Evolutionary conservation across 1,140 invertebrate genomes (phyloP), one percentile per base, ranked within the genome.

Genomic region (Drosophila rhopaloa): DNA sequence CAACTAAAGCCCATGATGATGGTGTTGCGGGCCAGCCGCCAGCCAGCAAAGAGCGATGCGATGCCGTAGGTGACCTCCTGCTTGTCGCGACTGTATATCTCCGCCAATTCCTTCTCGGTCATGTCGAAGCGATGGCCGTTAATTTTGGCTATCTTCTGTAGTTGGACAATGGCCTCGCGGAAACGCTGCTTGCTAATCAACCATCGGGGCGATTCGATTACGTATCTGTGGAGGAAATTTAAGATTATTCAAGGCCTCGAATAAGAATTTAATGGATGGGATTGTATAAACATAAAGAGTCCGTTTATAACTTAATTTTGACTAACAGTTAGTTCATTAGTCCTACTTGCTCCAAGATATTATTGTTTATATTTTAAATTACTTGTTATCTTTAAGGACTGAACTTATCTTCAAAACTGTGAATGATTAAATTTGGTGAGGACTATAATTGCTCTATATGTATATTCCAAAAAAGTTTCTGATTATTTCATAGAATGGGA

Each of bases 201-300:
- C 96, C 96, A 96, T 65, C 95, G 92, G 5, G 94, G 94, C 27
- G 94, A 95, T 92, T 95, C 94, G 60, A 94, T 93, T 63, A 94
- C 92, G 70, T 93, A 94, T 92, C 94, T 95, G 65, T 13, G 11
- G 41, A 24, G 50, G 48, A 38, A 38, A 53, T 54, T 32, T 11
- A 53, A n/a, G 14, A 61, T 44, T 47, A 38, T 19, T 46, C 27
- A 47, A 32, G 29, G 6, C 27, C 47, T 47, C 29, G 11, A 44
- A 14, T 0, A 5, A 4, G 38, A n/a, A 43, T 24, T 29, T n/a
- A 11, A 29, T 0, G 16, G 10, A 10, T 19, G 14, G 13, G 0
- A 0, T 24, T 24, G 2, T 24, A 24, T 4, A 24, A 24, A 2
- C 19, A 24, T 8, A 44, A 32, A 8, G 29, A 32, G 6, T 32